Conservation (phyloP, 2,797 vertebrate genomes). For the Tympanoctomys barrerae region DNA sequence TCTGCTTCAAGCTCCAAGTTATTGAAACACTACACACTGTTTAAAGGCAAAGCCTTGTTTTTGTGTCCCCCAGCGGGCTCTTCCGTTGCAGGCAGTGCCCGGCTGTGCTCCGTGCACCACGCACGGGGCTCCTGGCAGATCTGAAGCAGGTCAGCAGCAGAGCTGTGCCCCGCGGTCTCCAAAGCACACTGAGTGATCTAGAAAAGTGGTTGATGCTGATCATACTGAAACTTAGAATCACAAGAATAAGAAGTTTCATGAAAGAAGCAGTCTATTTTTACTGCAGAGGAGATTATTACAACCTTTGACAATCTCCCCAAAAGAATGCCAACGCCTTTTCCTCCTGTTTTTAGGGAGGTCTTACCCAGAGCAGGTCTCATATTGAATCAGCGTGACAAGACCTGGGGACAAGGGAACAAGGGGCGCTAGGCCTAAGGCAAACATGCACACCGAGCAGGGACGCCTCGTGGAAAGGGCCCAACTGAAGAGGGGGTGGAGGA, state of each 20-base stretch:
- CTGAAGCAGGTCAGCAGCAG: not conserved
- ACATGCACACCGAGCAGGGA: no score
- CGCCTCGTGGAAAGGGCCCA: not conserved
- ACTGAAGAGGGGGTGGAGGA: not conserved
- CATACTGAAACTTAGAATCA: not conserved
- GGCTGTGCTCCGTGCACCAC: rapidly evolving
- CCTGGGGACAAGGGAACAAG: no score
- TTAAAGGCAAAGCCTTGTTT: not conserved
- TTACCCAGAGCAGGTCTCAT: not conserved
- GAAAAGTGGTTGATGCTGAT: not conserved
- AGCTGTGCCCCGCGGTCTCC: not conserved
- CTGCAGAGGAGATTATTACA: not conserved
- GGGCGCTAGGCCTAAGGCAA: rapidly evolving
- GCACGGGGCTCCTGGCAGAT: not conserved
- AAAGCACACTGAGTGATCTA: not conserved
- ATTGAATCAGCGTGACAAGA: no score
- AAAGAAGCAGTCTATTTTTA: not conserved
- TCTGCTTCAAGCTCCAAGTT: not conserved
- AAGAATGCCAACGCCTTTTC: not conserved
- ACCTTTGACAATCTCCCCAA: no score
- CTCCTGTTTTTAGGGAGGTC: not conserved
- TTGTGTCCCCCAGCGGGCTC: not conserved
- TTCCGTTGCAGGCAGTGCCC: no score
- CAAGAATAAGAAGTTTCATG: not conserved
- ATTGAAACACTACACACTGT: not conserved